A percentile compares a stretch with the other conserved stretches of the same genome.
These are phyloP conservation scores for Notiomystis cincta DNA, from an alignment of 2,113 vertebrate genomes.

Conservation along the genomic window DNA sequence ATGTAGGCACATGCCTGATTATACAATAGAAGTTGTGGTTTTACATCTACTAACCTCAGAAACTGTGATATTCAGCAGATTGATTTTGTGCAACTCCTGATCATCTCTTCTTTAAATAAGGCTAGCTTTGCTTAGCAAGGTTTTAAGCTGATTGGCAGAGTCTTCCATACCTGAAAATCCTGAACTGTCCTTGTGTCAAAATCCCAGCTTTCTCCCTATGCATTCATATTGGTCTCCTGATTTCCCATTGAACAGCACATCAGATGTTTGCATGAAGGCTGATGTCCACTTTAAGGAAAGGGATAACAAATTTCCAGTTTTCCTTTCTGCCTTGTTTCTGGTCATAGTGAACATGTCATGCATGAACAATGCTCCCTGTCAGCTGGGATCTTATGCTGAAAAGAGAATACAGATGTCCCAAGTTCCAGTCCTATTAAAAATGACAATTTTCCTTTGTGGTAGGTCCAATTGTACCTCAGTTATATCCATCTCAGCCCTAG, in stretches of 20 bases:
- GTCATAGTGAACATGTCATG: neutral
- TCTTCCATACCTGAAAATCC: neutral
- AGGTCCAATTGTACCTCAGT: neutral
- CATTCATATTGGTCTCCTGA: neutral
- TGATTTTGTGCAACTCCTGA: neutral
- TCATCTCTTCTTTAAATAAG: neutral
- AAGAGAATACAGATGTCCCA: neutral
- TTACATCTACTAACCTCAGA: neutral
- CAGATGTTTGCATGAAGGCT: neutral
- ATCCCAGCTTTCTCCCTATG: neutral
- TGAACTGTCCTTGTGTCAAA: neutral
- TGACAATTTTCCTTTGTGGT: neutral
- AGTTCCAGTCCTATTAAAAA: neutral
- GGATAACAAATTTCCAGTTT: neutral
- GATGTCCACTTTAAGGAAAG: neutral
- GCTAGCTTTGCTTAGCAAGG: neutral
- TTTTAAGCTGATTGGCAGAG: neutral
- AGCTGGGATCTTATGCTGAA: neutral
- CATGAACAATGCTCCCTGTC: neutral
- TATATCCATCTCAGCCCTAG: neutral
- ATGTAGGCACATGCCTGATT: conserved; percentile 7
- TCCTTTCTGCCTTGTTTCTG: neutral
- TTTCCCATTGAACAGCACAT: neutral
- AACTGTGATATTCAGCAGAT: neutral
- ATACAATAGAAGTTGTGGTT: conserved; percentile 4